Percentiles rank a stretch among this genome's conserved stretches.
phyloP scores from a whole-genome alignment of 2,797 vertebrate species.

The Pseudomugil tenellus region DNA sequence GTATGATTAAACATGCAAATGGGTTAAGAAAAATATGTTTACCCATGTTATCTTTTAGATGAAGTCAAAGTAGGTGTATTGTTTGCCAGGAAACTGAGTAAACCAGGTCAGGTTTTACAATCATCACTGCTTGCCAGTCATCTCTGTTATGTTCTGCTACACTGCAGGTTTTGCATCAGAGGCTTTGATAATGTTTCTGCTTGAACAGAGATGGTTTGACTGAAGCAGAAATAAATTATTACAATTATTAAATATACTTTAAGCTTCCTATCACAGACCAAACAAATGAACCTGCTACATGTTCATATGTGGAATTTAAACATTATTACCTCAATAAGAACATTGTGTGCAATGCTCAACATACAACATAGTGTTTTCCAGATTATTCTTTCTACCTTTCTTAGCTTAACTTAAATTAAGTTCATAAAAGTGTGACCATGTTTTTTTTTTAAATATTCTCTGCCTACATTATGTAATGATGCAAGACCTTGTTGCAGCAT shows the following conservation, averaged over 20 bases:
- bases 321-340: neutral
- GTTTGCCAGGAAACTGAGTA: neutral
- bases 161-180: neutral
- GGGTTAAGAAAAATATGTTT: neutral
- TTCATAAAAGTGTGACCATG: neutral
- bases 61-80: slow-evolving; percentile 11
- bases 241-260: neutral
- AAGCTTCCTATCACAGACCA: slow-evolving; percentile 8
- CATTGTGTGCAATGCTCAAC: neutral
- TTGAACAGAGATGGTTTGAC: neutral
- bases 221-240: neutral
- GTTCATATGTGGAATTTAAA: neutral
- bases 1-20: slow-evolving; percentile 11
- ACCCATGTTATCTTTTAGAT: slow-evolving; percentile 1
- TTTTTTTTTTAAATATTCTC: slow-evolving; percentile 11
- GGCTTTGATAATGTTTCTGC: slow-evolving; percentile 6
- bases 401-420: slow-evolving; percentile 8
- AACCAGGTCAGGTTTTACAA: neutral
- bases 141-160: neutral
- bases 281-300: slow-evolving; percentile 2
- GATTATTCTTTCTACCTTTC: slow-evolving; percentile 1
- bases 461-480: slow-evolving; percentile 3
- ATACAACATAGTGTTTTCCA: neutral
- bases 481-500: neutral
- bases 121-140: neutral